Base-by-base conservation (phyloP, 2,797 vertebrate species). In the Oceanodroma leucorhoa region DNA sequence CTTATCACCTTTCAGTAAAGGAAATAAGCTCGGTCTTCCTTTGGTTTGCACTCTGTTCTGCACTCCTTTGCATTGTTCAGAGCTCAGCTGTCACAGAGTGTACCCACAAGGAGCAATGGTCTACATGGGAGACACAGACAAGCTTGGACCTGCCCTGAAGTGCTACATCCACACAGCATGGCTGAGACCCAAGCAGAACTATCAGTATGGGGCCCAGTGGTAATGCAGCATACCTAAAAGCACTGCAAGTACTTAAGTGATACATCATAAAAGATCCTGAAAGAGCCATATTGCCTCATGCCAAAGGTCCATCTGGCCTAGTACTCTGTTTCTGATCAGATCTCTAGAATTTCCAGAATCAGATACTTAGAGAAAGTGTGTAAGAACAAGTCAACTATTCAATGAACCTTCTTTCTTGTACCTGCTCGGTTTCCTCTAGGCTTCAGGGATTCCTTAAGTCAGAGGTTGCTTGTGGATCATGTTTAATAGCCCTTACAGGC, bases 191-290 rank as follows among this genome's bases (percentile, higher is more conserved):
- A 69, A 40, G 41, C 18, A 53, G 43, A 94, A 45, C 22, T 41
- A 54, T 4, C 61, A n/a, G 14, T 12, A 46, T 5, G 0, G 22
- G 22, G 22, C 17, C 40, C 27, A 71, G 34, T 17, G 3, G 1
- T 24, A 43, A 45, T 20, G 15, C 40, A 82, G 53, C 30, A 40
- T 2, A 46, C 0, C 2, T 36, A 45, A 46, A 84, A 75, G 12
- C 17, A 46, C 57, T 67, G 16, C 32, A 34, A 57, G 22, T 57
- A 57, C 27, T 23, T 38, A 51, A 51, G n/a, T 41, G 5, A 14
- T 45, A 43, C 3, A 21, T 58, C 38, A 36, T 57, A 69, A 41
- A 76, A 87, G 14, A 46, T 21, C 45, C 27, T 64, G n/a, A 46
- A 83, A 75, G 21, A 78, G 36, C 17, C 55, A 34, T 15, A 16